These are phyloP conservation scores for Sciurus niger DNA, from an alignment of 2,113 vertebrate species.

Conservation along the genomic window DNA sequence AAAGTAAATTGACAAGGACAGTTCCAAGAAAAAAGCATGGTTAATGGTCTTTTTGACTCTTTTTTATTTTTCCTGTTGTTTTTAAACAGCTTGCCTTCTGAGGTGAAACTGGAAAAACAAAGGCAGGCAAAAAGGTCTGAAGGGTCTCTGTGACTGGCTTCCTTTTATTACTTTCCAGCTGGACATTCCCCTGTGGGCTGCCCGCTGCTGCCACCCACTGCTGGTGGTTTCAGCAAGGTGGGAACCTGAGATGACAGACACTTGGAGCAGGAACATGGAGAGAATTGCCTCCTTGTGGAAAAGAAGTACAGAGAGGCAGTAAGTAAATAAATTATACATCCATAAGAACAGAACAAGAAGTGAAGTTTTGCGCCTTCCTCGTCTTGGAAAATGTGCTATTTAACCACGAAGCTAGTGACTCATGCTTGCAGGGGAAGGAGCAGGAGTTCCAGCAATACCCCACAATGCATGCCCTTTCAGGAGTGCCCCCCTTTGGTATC, in stretches of 20 bases:
- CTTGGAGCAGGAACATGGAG: not conserved
- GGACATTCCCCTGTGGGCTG: not conserved
- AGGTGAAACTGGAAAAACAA: not conserved
- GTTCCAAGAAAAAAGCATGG: not conserved
- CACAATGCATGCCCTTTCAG: constrained; percentile 8
- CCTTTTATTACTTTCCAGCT: not conserved
- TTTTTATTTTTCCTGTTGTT: not conserved
- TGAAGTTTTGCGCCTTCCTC: not conserved
- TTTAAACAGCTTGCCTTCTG: not conserved
- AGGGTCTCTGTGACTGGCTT: not conserved
- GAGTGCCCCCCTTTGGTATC: not conserved
- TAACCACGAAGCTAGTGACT: constrained; percentile 1
- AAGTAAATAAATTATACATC: not conserved
- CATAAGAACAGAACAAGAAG: not conserved
- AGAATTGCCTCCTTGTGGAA: not conserved
- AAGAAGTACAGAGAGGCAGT: not conserved
- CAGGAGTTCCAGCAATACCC: not conserved
- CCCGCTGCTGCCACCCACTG: fast-evolving
- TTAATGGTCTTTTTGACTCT: not conserved
- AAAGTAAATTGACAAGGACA: not conserved
- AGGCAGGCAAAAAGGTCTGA: not conserved
- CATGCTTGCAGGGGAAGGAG: not conserved
- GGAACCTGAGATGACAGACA: not conserved
- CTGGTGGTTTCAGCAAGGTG: not conserved
- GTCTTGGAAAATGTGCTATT: constrained; percentile 26